Percentiles rank a stretch among this genome's conserved stretches.
These are phyloP conservation scores for Elymnias hypermnestra DNA, from an alignment of 1,140 invertebrate species.

Conservation along the genomic window DNA sequence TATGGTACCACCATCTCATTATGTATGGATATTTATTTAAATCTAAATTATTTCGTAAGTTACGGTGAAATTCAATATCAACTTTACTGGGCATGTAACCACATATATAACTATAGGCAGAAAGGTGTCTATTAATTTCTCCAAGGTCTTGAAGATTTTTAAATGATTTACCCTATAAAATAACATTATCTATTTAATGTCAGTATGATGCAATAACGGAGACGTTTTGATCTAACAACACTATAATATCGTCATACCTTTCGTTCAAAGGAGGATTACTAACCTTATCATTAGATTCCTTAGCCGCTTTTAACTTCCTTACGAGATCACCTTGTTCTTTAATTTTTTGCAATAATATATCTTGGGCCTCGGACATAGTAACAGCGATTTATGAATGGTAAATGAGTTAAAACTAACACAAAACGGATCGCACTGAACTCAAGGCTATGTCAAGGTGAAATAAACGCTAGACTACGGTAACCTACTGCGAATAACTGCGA, in stretches of 20 bases:
- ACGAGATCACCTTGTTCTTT: slow-evolving; percentile 89
- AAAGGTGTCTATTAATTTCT: slow-evolving; percentile 62
- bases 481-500: slow-evolving; percentile 21
- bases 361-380: slow-evolving; percentile 52
- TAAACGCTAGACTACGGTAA: slow-evolving; percentile 18
- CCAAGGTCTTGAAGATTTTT: slow-evolving; percentile 35
- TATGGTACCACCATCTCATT: slow-evolving; percentile 78
- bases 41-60: slow-evolving; percentile 50
- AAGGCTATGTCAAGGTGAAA: slow-evolving; percentile 42
- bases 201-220: slow-evolving; percentile 32
- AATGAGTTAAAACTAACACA: slow-evolving; percentile 15
- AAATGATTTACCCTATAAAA: slow-evolving; percentile 48
- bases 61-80: slow-evolving; percentile 72
- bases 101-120: slow-evolving; percentile 76
- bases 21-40: slow-evolving; percentile 68
- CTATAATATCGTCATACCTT: neutral
- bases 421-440: slow-evolving; percentile 20
- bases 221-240: slow-evolving; percentile 6
- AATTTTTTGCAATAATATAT: slow-evolving; percentile 81
- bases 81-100: slow-evolving; percentile 74
- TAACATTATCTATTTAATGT: slow-evolving; percentile 27
- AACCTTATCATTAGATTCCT: slow-evolving; percentile 85
- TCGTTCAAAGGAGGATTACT: slow-evolving; percentile 29
- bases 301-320: slow-evolving; percentile 86
- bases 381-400: slow-evolving; percentile 9